phyloP scores from a whole-genome alignment of 2,888 invertebrate species.

The Meiosimyza decipiens region DNA sequence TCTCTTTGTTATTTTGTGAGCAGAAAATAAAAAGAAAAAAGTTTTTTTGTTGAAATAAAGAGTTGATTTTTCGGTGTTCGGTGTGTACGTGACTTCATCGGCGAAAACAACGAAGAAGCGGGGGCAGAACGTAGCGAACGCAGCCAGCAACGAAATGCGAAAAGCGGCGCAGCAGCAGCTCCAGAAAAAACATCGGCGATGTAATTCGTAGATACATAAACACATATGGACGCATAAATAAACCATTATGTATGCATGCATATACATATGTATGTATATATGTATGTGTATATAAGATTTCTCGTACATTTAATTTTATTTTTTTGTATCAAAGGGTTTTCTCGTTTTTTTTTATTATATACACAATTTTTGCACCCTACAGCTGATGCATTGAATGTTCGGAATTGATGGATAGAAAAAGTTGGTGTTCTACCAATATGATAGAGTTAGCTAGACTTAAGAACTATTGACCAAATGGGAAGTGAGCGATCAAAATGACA shows the following conservation, averaged over 20 bases:
- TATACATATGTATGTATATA: too few species aligned
- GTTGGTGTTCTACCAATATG: not conserved
- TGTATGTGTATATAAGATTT: too few species aligned
- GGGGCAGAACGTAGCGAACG: not conserved
- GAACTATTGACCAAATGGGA: too few species aligned
- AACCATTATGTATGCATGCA: too few species aligned
- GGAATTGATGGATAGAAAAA: too few species aligned
- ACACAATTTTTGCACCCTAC: too few species aligned
- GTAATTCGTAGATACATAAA: slow-evolving; percentile 21
- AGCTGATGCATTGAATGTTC: too few species aligned
- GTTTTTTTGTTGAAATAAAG: not conserved
- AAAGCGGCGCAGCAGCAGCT: not conserved
- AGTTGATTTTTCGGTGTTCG: slow-evolving; percentile 21
- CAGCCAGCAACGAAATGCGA: slow-evolving; percentile 1
- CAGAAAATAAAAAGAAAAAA: not conserved
- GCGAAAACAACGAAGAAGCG: not conserved
- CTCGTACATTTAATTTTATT: too few species aligned
- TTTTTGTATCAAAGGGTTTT: too few species aligned
- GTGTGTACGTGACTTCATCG: slow-evolving; percentile 22
- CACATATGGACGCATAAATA: not conserved
- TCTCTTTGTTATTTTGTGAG: not conserved
- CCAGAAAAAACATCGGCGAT: slow-evolving; percentile 7
- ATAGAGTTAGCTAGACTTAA: too few species aligned
- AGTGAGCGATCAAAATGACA: too few species aligned
- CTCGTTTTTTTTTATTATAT: too few species aligned